Conservation (phyloP, 53 echinoderm and acorn worm species). For the Luidia sarsii region DNA sequence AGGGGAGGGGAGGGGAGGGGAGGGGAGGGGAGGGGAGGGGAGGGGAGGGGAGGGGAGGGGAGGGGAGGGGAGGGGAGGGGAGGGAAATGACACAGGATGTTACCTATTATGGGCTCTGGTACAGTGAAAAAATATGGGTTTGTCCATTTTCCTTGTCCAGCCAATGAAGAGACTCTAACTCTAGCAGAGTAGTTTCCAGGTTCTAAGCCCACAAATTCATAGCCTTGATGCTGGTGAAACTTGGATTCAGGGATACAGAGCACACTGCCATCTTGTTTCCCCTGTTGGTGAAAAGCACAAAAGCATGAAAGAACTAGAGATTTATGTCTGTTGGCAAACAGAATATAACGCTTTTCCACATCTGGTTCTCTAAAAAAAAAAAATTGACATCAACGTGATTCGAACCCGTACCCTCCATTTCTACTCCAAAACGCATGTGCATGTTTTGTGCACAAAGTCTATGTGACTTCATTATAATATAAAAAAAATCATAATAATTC, state of each 20-base stretch:
- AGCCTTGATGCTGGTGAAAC: conserved; percentile 11
- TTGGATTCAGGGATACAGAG: conserved; percentile 5
- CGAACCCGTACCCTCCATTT: no score
- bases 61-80: background rate
- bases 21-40: no score
- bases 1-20: no score
- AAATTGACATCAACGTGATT: no score
- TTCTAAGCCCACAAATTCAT: conserved; percentile 40
- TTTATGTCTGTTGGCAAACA: no score
- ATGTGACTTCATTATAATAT: no score
- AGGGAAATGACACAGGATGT: no score
- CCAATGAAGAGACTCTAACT: conserved; percentile 74
- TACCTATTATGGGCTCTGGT: conserved; percentile 59
- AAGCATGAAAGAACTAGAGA: background rate
- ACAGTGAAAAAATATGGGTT: conserved; percentile 60
- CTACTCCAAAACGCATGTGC: no score
- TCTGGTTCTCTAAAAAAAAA: no score
- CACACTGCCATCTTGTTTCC: background rate
- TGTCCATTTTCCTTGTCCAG: conserved; percentile 82
- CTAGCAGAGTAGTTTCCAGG: conserved; percentile 83
- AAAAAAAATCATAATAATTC: no score
- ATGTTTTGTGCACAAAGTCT: no score
- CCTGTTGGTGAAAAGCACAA: background rate
- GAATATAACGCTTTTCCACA: no score
- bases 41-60: background rate